Evolutionary conservation across 1,140 invertebrate genomes (phyloP).

Genomic region (Bombus superbus): DNA sequence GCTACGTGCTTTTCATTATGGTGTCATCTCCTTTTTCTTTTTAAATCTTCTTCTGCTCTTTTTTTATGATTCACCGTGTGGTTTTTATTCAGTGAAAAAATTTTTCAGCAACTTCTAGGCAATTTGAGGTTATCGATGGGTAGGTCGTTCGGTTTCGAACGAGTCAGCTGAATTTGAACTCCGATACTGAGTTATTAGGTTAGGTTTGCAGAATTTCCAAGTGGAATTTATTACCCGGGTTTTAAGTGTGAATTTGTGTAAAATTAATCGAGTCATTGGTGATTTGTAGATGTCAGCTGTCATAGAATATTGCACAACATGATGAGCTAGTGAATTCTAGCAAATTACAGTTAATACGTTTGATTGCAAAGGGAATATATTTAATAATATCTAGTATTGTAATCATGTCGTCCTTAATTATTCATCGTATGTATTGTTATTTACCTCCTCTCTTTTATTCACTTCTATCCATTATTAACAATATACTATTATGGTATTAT

Average conservation of each 20-base stretch:
- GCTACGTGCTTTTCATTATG: constrained; percentile 9
- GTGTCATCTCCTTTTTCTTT: too few species aligned
- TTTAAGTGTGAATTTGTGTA: background rate
- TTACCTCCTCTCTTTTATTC: background rate
- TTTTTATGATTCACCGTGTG: background rate
- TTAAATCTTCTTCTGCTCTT: background rate
- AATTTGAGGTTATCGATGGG: background rate
- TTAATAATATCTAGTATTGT: background rate
- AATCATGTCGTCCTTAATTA: background rate
- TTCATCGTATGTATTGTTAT: background rate
- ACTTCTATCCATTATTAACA: background rate
- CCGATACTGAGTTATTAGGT: background rate
- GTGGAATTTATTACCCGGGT: background rate
- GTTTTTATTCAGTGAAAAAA: too few species aligned
- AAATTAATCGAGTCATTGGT: background rate
- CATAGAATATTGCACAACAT: background rate
- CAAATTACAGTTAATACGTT: background rate
- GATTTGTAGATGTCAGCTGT: too few species aligned
- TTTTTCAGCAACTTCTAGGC: background rate
- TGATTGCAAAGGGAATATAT: background rate
- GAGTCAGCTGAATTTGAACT: background rate
- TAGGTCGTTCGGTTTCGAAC: background rate
- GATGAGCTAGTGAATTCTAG: background rate
- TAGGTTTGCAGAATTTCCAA: background rate
- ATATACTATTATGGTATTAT: background rate